Evolutionary conservation across 2,797 vertebrate species (phyloP).

Genomic region (Sphaeramia orbicularis): DNA sequence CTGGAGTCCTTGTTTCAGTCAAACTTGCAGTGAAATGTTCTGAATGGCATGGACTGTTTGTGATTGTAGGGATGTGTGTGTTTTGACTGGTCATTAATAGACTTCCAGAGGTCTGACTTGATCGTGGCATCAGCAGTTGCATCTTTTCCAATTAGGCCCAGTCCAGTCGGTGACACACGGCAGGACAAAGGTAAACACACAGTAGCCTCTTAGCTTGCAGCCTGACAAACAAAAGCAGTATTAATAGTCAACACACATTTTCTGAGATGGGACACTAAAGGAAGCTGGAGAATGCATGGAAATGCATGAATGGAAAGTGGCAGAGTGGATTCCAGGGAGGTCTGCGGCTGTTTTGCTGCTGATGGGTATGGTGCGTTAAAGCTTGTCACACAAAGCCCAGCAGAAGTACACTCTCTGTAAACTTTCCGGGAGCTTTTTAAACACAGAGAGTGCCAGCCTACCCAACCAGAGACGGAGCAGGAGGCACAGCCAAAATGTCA

Average conservation of each 20-base stretch:
- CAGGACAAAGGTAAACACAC: slow-evolving; percentile 63
- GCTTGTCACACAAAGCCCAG: slow-evolving; percentile 87
- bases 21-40: too few species aligned
- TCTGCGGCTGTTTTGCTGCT: slow-evolving; percentile 84
- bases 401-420: slow-evolving; percentile 89
- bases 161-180: slow-evolving; percentile 29
- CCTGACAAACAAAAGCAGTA: slow-evolving; percentile 74
- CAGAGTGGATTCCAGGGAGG: slow-evolving; percentile 86
- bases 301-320: slow-evolving; percentile 89
- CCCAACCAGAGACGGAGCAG: slow-evolving; percentile 77
- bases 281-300: slow-evolving; percentile 73
- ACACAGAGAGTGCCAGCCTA: slow-evolving; percentile 87
- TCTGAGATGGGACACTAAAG: slow-evolving; percentile 48
- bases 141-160: slow-evolving; percentile 2
- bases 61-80: neutral
- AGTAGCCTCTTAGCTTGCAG: slow-evolving; percentile 63
- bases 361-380: slow-evolving; percentile 87
- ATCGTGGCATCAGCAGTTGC: neutral
- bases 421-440: slow-evolving; percentile 89
- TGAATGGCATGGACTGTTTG: neutral
- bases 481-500: slow-evolving; percentile 81
- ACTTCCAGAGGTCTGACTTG: neutral
- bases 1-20: too few species aligned
- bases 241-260: slow-evolving; percentile 70
- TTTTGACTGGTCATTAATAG: neutral